These are phyloP conservation scores for Sipha maydis DNA, from an alignment of 2,888 invertebrate species.

Conservation along the genomic window DNA sequence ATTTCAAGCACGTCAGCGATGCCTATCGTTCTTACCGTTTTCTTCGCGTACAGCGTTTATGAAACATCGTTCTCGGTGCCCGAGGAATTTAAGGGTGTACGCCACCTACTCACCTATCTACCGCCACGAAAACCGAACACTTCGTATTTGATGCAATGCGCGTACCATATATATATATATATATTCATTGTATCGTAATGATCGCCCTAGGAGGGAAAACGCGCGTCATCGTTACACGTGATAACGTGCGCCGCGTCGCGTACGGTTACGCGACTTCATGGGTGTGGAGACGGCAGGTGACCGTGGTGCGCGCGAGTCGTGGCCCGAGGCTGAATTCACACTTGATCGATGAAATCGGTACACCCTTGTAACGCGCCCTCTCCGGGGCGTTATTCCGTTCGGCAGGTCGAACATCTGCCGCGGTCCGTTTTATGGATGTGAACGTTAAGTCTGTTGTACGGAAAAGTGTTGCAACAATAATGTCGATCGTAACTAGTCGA, in stretches of 20 bases:
- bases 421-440: not conserved
- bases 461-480: not conserved
- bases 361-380: constrained; percentile 35
- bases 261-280: not conserved
- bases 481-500: not conserved
- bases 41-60: too few relatives aligned
- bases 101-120: not conserved
- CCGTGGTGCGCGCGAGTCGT: not conserved
- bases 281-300: constrained; percentile 39
- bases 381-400: not conserved
- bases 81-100: not conserved
- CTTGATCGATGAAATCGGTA: constrained; percentile 60
- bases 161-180: too few relatives aligned
- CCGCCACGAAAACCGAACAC: not conserved
- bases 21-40: not conserved
- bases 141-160: too few relatives aligned
- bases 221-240: not conserved
- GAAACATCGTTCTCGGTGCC: not conserved
- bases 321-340: constrained; percentile 55
- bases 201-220: not conserved
- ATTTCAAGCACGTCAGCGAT: not conserved
- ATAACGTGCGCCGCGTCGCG: too few relatives aligned
- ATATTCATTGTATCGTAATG: not conserved
- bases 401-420: constrained; percentile 49
- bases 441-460: not conserved